Percentiles rank a stretch among this genome's conserved stretches.
Conservation (phyloP, 1,140 invertebrate genomes). For the Brachionus koreanus region DNA sequence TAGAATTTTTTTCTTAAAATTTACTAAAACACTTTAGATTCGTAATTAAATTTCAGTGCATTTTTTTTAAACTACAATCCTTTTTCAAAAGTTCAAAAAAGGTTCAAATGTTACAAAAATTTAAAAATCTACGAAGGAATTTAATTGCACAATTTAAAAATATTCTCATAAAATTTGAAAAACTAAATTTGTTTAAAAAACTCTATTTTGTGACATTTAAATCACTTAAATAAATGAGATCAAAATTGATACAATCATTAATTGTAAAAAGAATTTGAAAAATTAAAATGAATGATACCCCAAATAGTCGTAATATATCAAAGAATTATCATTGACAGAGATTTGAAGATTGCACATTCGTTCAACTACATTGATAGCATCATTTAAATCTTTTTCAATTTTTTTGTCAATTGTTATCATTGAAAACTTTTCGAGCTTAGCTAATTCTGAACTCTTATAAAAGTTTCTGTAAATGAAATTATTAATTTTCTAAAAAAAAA, state of each 20-base stretch:
- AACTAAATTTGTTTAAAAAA: too few species aligned
- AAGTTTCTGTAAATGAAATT: neutral
- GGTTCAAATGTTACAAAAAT: too few species aligned
- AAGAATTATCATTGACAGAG: neutral
- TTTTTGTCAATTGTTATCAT: conserved; percentile 2
- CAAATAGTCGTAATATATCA: conserved; percentile 6
- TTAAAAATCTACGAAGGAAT: too few species aligned
- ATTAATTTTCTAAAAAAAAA: neutral
- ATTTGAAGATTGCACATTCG: conserved; percentile 1
- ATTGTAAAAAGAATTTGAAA: neutral
- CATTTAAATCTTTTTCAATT: conserved; percentile 12
- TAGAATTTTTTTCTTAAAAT: too few species aligned
- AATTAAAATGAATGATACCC: neutral
- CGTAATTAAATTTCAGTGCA: too few species aligned
- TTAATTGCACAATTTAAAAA: too few species aligned
- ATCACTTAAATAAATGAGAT: too few species aligned
- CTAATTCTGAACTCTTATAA: neutral
- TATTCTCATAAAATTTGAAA: too few species aligned
- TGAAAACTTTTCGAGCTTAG: conserved; percentile 23
- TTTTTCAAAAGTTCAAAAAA: too few species aligned
- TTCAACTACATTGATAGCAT: conserved; percentile 17
- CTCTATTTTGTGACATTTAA: too few species aligned
- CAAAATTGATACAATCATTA: neutral
- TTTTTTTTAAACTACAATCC: too few species aligned
- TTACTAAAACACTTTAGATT: too few species aligned